These are phyloP conservation scores for Callipepla californica DNA, from an alignment of 2,113 vertebrate species.

Conservation along the genomic window DNA sequence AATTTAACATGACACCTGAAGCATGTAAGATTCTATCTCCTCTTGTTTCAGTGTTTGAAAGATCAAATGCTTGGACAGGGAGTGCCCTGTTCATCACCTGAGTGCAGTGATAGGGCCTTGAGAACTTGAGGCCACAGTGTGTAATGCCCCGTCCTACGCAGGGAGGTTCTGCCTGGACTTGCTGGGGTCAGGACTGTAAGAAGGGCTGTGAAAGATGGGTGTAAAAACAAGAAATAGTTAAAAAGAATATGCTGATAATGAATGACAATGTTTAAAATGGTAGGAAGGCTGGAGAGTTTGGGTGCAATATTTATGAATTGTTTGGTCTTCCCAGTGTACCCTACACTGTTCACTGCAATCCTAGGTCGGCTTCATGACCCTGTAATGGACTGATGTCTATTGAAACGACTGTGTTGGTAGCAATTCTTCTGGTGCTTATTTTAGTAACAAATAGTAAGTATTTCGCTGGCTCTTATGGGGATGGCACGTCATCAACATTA, in stretches of 20 bases:
- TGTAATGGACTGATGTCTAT: neutral
- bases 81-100: neutral
- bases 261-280: neutral
- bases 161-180: neutral
- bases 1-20: neutral
- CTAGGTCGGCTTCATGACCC: neutral
- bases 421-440: neutral
- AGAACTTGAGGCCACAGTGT: neutral
- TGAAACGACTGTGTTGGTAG: neutral
- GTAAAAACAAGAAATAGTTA: neutral
- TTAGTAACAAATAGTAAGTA: neutral
- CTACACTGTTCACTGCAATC: neutral
- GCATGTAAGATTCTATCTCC: neutral
- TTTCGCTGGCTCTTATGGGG: neutral
- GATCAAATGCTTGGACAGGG: neutral
- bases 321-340: neutral
- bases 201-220: neutral
- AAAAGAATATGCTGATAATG: neutral
- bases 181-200: fast-evolving
- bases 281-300: neutral
- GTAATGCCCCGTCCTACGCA: fast-evolving
- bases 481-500: neutral
- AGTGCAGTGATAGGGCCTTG: neutral
- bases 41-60: neutral
- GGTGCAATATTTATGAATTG: neutral